Base-by-base conservation (phyloP, 2,113 vertebrate species). In the Antidorcas marsupialis region DNA sequence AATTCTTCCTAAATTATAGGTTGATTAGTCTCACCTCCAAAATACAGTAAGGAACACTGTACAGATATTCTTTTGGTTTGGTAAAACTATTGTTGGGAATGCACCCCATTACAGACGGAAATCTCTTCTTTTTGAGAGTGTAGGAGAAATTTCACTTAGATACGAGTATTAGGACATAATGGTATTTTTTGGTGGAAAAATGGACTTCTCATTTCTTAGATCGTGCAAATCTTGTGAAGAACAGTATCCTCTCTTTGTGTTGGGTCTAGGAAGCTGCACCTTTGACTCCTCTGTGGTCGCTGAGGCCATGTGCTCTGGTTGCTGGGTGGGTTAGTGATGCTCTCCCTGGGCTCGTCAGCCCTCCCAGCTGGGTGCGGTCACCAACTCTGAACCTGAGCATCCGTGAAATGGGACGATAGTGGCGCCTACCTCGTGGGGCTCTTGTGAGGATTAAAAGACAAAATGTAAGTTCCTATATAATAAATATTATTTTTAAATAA, bases 301-400 rank as follows among this genome's bases (percentile, higher is more conserved):
- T 0, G 16, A 39, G 53, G 67, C 59, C 23, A 3, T 2, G 21
- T 9, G 39, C 23, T 25, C 6, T 17, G 21, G 45, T 88, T 10
- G 21, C 45, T 0, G 5, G 76, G 79, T 4, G 2, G 5, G 7
- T 81, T 4, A 64, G 52, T 2, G 30, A 15, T 0, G 3, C 0
- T 1, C 0, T 19, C 43, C 27, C 43, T 13, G 84, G 19, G 1
- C 2, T 1, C 0, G 0, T 28, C 55, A 3, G 45, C n/a, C 53
- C 8, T 50, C 17, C 3, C 17, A 13, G 16, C 55, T 17, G 19
- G 25, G 7, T 0, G 1, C 33, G 52, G 30, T 7, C 6, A 27
- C 3, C 27, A 39, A 21, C 36, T 9, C 3, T 2, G 33, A 30
- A 9, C 36, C 13, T 30, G 23, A 7, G 36, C 76, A 57, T 43